Evolutionary conservation across 2,888 invertebrate genomes (phyloP), one percentile per base, ranked within the genome.

Genomic region (Diplolepis rosae): DNA sequence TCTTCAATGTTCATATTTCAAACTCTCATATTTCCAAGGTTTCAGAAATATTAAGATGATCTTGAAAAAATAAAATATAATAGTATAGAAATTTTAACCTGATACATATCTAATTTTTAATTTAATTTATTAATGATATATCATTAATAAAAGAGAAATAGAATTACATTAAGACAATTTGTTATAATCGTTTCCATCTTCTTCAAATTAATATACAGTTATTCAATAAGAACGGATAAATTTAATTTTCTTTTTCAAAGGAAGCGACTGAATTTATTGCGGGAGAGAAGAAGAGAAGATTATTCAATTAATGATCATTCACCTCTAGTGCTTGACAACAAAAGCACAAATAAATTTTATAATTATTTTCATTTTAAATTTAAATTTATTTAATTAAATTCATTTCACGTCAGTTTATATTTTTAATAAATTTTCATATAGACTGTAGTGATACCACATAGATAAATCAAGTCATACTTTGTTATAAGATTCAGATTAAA

Each of bases 1-100:
- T 68, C 18, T 68, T 48, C n/a, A n/a, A n/a, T n/a, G n/a, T n/a
- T n/a, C 56, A 30, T 48, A 54, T 56, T 54, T 39, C 42, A 28
- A 24, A 45, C 56, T 56, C 48, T 65, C 39, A 51, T 48, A 27
- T 15, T 35, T 35, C 35, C 7, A n/a, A 22, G 1, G n/a, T 32
- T 24, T 24, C n/a, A 2, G 1, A 18, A 45, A 42, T 42, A 4
- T 15, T 15, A 15, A 18, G n/a, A n/a, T n/a, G n/a, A n/a, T n/a
- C n/a, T n/a, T n/a, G n/a, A n/a, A n/a, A n/a, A n/a, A n/a, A n/a
- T n/a, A n/a, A n/a, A n/a, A n/a, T n/a, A n/a, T n/a, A n/a, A n/a
- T n/a, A n/a, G n/a, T n/a, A n/a, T n/a, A n/a, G n/a, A n/a, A n/a
- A n/a, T n/a, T n/a, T n/a, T n/a, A n/a, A n/a, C n/a, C n/a, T n/a